A percentile compares a stretch with the other conserved stretches of the same genome.
phyloP scores from a whole-genome alignment of 2,797 vertebrate genomes.

The Rhincodon typus region DNA sequence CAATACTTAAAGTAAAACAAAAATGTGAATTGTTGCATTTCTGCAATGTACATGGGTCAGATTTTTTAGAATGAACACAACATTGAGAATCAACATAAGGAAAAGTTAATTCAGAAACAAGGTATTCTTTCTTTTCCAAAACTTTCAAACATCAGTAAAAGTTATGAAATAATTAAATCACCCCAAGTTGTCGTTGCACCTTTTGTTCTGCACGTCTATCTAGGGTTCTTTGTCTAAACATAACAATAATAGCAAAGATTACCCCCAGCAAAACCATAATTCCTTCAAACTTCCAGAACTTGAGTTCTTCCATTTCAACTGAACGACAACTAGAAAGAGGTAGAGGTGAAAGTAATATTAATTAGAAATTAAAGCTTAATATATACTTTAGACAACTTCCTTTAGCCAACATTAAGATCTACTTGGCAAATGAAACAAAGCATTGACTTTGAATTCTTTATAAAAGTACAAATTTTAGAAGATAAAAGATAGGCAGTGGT shows the following conservation, averaged over 20 bases:
- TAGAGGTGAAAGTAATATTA: background rate
- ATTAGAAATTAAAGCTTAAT: background rate
- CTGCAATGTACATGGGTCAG: background rate
- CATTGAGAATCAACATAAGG: background rate
- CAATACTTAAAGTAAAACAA: background rate
- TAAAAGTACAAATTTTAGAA: background rate
- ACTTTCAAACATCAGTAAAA: background rate
- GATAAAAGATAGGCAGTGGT: background rate
- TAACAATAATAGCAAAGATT: constrained; percentile 37
- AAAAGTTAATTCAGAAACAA: constrained; percentile 10
- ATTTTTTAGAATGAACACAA: background rate
- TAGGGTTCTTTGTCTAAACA: constrained; percentile 33
- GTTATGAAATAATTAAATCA: background rate
- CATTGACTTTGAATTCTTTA: background rate
- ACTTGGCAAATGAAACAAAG: background rate
- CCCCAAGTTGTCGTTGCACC: constrained; percentile 32
- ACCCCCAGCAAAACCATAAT: constrained; percentile 32
- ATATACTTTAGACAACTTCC: background rate
- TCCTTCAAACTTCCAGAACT: constrained; percentile 40
- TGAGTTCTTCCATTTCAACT: constrained; percentile 36
- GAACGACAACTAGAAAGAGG: constrained; percentile 36
- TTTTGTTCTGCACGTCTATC: constrained; percentile 39
- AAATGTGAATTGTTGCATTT: background rate
- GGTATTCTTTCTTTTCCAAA: background rate
- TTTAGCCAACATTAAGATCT: background rate